These are phyloP conservation scores for Ligdia adustata DNA, from an alignment of 2,888 invertebrate species.

Conservation along the genomic window DNA sequence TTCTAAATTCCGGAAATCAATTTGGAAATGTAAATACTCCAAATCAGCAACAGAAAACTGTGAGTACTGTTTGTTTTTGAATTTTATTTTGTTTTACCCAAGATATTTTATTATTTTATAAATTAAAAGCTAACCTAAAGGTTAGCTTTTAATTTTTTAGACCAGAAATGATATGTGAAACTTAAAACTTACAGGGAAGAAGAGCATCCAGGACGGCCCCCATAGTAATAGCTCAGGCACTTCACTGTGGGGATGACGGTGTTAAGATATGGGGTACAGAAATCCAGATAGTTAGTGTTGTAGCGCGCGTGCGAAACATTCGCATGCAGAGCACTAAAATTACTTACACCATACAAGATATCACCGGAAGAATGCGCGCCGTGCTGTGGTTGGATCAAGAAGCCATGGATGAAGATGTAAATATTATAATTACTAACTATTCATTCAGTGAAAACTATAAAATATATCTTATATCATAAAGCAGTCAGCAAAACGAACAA, in stretches of 20 bases:
- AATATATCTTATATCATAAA: too few relatives aligned
- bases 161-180: too few relatives aligned
- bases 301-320: constrained; percentile 72
- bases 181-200: constrained; percentile 54
- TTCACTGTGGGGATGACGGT: constrained; percentile 76
- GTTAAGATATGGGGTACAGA: constrained; percentile 80
- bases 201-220: constrained; percentile 78
- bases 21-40: constrained; percentile 77
- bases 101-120: too few relatives aligned
- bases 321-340: constrained; percentile 78
- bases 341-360: constrained; percentile 79
- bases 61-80: constrained; percentile 50
- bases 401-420: constrained; percentile 77
- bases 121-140: too few relatives aligned
- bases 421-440: constrained; percentile 6
- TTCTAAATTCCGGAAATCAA: constrained; percentile 74
- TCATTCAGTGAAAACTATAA: neutral
- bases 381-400: constrained; percentile 79
- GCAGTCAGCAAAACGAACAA: too few relatives aligned
- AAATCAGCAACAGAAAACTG: constrained; percentile 70
- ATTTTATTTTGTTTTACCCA: too few relatives aligned
- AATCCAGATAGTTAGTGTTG: constrained; percentile 73
- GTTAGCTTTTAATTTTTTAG: too few relatives aligned
- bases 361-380: constrained; percentile 78
- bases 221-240: constrained; percentile 75